These are phyloP conservation scores for Metaphire vulgaris DNA, from an alignment of 1,140 invertebrate genomes.

Conservation along the genomic window DNA sequence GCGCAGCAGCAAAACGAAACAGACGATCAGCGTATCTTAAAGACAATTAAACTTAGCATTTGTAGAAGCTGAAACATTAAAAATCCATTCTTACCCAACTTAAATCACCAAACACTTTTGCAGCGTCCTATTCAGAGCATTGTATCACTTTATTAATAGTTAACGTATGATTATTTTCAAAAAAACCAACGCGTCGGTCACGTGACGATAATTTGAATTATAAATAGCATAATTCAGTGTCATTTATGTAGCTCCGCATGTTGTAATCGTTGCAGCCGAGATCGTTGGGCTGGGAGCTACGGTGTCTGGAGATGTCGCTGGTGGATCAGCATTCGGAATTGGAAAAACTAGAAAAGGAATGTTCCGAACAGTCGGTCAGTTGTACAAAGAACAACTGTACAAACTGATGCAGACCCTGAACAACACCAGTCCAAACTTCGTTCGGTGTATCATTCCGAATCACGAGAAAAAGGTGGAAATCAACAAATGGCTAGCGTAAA, in stretches of 20 bases:
- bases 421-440: constrained; percentile 99
- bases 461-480: constrained; percentile 81
- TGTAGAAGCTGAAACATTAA: too few species aligned
- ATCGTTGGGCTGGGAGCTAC: constrained; percentile 97
- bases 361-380: constrained; percentile 95
- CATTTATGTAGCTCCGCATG: too few species aligned
- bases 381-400: constrained; percentile 96
- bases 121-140: too few species aligned
- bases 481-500: too few species aligned
- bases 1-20: neutral
- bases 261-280: constrained; percentile 62
- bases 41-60: too few species aligned
- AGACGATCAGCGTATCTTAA: too few species aligned
- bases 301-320: constrained; percentile 64
- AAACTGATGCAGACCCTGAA: constrained; percentile 93
- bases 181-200: too few species aligned
- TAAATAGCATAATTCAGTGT: neutral
- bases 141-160: too few species aligned
- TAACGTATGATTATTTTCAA: too few species aligned
- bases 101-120: too few species aligned
- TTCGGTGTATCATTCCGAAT: constrained; percentile 99
- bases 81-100: too few species aligned
- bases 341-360: constrained; percentile 65
- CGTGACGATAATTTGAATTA: neutral
- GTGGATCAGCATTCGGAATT: constrained; percentile 63